Conservation (phyloP, 2,113 vertebrate species). For the Aspidoscelis tigris region DNA sequence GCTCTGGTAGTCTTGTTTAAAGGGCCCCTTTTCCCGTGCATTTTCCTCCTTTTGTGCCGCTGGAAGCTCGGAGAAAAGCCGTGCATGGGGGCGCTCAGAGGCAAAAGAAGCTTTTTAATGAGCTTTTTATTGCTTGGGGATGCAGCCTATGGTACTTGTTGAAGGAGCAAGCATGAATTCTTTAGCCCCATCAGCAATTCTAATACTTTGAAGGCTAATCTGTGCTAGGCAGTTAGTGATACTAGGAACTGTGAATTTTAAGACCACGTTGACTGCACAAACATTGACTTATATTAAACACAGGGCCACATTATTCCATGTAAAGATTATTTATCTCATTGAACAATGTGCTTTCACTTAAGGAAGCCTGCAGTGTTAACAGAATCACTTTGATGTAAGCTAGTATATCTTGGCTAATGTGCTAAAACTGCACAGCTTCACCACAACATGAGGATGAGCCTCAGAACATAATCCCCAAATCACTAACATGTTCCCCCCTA, state of each 20-base stretch:
- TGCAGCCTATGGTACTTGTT: background rate
- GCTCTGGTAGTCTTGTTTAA: too few relatives aligned
- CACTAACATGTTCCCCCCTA: background rate
- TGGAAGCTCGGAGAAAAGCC: too few relatives aligned
- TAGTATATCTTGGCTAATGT: conserved; percentile 9
- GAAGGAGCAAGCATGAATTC: background rate
- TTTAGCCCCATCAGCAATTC: background rate
- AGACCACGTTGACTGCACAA: background rate
- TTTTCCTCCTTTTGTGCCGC: too few relatives aligned
- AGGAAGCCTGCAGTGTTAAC: background rate
- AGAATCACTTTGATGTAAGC: conserved; percentile 7
- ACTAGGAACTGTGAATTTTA: conserved; percentile 7
- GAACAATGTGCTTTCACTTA: conserved; percentile 4
- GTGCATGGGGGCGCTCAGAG: too few relatives aligned
- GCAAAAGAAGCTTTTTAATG: too few relatives aligned
- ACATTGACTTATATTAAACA: background rate
- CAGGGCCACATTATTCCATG: background rate
- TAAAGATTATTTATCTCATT: conserved; percentile 2
- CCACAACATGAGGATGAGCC: background rate
- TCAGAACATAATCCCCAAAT: conserved; percentile 5
- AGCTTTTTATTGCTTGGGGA: too few relatives aligned
- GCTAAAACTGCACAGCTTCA: background rate
- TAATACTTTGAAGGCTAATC: background rate
- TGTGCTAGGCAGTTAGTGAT: background rate
- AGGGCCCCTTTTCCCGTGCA: too few relatives aligned